Evolutionary conservation across 2,797 vertebrate species (phyloP).

Genomic region (Poeciliopsis turneri): DNA sequence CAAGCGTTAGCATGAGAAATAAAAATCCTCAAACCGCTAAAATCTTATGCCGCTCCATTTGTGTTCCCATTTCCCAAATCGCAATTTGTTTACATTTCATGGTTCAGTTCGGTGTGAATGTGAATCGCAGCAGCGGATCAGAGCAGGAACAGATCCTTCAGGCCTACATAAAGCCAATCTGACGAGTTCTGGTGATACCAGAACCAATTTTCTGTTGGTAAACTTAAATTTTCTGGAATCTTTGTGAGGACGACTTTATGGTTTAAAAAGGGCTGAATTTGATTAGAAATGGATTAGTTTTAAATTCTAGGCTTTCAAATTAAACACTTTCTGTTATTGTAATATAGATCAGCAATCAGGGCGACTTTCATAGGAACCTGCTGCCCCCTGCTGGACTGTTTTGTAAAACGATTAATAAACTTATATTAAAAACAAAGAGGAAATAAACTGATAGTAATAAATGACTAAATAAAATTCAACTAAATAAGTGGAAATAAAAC

Average conservation of each 20-base stretch:
- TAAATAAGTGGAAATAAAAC: too few relatives aligned
- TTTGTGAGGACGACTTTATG: not conserved
- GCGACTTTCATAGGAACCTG: not conserved
- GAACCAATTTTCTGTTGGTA: not conserved
- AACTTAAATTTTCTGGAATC: not conserved
- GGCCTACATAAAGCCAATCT: not conserved
- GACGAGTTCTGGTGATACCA: not conserved
- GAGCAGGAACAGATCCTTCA: not conserved
- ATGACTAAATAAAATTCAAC: not conserved
- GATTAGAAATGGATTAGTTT: not conserved
- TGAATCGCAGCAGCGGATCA: too few relatives aligned
- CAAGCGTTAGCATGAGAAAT: too few relatives aligned
- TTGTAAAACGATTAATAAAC: not conserved
- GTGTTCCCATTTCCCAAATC: too few relatives aligned
- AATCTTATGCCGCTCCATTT: too few relatives aligned
- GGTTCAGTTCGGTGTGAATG: too few relatives aligned
- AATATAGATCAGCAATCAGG: not conserved
- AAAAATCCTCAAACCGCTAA: too few relatives aligned
- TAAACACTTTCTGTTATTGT: not conserved
- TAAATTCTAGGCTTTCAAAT: not conserved
- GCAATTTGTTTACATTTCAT: too few relatives aligned
- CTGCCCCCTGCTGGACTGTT: not conserved
- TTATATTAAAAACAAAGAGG: not conserved
- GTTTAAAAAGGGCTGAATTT: not conserved
- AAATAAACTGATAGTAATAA: not conserved